Base-by-base conservation (phyloP, 2,888 invertebrate genomes). In the Villa cingulata region DNA sequence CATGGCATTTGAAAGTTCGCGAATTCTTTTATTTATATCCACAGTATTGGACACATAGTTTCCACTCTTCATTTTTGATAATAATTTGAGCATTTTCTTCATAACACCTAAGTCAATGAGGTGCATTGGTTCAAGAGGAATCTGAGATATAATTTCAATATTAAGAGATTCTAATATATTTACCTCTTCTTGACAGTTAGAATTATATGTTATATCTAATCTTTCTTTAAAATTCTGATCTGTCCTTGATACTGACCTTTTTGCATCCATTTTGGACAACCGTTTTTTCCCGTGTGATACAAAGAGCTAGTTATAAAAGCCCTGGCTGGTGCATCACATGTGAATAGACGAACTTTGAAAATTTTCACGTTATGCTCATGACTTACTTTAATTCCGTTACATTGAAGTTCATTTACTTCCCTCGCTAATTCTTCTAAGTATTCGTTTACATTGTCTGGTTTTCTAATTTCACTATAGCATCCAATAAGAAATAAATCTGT, bases 71-170 rank as follows among this genome's bases (percentile, higher is more conserved):
- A 34, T 19, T 10, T 34, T 10, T 15, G n/a, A 34, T 10, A 15
- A 15, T 34, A 10, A 10, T 7, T 23, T 37, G 4, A 51, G 12
- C n/a, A 49, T 34, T 37, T 48, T 51, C 48, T 49, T 51, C 2
- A 23, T 29, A 4, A 17, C n/a, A n/a, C n/a, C n/a, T n/a, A n/a
- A n/a, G n/a, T n/a, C n/a, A n/a, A n/a, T n/a, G n/a, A n/a, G n/a
- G 42, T 51, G 49, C 50, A 51, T 50, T 12, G 37, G 32, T 23
- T 50, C 52, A 5, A 50, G 18, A 37, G 52, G 50, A 37, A 50
- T 50, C 16, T 50, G 48, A 3, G 23, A 43, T 3, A 50, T 34
- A 50, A 50, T 50, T 19, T 18, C 10, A 10, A 46, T 38, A 6
- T 17, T 17, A n/a, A 49, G 40, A n/a, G 17, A 15, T 41, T 50